Percentiles rank a stretch among this genome's conserved stretches.
phyloP scores from a whole-genome alignment of 2,888 invertebrate species.

The Poecilus cupreus region DNA sequence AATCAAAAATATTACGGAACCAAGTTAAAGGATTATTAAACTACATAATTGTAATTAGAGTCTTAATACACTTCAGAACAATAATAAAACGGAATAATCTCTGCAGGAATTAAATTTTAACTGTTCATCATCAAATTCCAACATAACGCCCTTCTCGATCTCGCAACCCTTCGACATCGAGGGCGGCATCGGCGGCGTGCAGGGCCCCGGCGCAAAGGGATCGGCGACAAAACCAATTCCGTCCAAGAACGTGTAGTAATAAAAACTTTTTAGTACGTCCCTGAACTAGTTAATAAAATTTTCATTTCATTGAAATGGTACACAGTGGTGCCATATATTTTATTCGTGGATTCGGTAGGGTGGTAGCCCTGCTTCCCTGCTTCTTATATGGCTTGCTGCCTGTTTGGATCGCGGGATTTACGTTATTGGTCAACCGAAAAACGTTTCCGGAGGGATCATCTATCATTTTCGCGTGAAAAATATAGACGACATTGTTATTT shows the following conservation, averaged over 20 bases:
- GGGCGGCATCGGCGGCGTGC: background rate
- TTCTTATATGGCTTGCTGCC: background rate
- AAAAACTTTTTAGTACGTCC: slow-evolving; percentile 47
- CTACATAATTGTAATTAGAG: background rate
- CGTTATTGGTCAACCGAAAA: slow-evolving; percentile 44
- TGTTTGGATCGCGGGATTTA: slow-evolving; percentile 22
- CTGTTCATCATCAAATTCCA: background rate
- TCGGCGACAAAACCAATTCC: slow-evolving; percentile 27
- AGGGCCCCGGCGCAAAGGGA: background rate
- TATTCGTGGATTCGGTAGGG: slow-evolving; percentile 15
- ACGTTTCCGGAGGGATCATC: slow-evolving; percentile 28
- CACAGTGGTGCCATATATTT: slow-evolving; percentile 40
- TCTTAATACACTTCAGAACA: background rate
- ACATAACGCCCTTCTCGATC: background rate
- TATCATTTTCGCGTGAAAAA: slow-evolving; percentile 34
- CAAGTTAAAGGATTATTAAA: background rate
- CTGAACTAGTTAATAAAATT: slow-evolving; percentile 49
- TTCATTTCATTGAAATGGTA: slow-evolving; percentile 41
- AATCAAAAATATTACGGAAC: background rate
- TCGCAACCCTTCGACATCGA: background rate
- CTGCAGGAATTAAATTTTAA: slow-evolving; percentile 16
- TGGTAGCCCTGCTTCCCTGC: background rate
- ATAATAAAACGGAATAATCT: background rate
- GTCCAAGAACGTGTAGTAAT: slow-evolving; percentile 28
- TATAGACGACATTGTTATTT: slow-evolving; percentile 30